phyloP scores from a whole-genome alignment of 2,888 invertebrate genomes.

The Xestobium rufovillosum region DNA sequence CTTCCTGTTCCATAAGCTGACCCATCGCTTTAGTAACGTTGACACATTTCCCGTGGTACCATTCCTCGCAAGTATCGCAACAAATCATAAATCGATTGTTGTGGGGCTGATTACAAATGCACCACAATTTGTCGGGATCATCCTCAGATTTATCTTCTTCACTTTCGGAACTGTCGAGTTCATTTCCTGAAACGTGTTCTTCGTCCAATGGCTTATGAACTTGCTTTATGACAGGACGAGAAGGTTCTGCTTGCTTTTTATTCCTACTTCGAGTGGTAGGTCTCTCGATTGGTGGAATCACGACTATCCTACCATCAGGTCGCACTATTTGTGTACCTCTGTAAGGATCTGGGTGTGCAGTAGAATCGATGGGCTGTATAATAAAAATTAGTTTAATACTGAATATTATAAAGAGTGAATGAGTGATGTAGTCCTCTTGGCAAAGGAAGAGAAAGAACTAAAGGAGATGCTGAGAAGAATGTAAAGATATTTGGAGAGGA shows the following conservation, averaged over 20 bases:
- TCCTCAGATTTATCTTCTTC: constrained; percentile 76
- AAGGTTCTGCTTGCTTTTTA: constrained; percentile 26
- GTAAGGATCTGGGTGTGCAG: too few species aligned
- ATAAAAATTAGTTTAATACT: too few species aligned
- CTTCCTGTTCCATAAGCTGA: constrained; percentile 83
- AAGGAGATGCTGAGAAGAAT: too few species aligned
- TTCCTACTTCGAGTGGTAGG: constrained; percentile 73
- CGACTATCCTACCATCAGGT: constrained; percentile 67
- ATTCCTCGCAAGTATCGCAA: constrained; percentile 92
- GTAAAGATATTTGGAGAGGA: too few species aligned
- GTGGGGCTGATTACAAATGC: constrained; percentile 90
- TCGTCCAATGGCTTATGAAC: constrained; percentile 37
- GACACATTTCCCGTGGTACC: constrained; percentile 98
- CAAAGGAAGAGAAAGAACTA: too few species aligned
- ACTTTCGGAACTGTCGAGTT: constrained; percentile 45
- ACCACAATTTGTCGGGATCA: constrained; percentile 90
- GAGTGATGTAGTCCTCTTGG: too few species aligned
- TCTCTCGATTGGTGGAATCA: constrained; percentile 74
- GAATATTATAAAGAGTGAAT: too few species aligned
- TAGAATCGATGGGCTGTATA: too few species aligned
- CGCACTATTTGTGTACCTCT: constrained; percentile 60
- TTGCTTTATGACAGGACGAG: constrained; percentile 21
- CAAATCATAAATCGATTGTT: constrained; percentile 97
- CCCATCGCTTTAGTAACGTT: constrained; percentile 87
- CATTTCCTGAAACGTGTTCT: constrained; percentile 40